Percentiles rank a stretch among this genome's conserved stretches.
Evolutionary conservation across 2,888 invertebrate genomes (phyloP).

Genomic region (Macrophya alboannulata): DNA sequence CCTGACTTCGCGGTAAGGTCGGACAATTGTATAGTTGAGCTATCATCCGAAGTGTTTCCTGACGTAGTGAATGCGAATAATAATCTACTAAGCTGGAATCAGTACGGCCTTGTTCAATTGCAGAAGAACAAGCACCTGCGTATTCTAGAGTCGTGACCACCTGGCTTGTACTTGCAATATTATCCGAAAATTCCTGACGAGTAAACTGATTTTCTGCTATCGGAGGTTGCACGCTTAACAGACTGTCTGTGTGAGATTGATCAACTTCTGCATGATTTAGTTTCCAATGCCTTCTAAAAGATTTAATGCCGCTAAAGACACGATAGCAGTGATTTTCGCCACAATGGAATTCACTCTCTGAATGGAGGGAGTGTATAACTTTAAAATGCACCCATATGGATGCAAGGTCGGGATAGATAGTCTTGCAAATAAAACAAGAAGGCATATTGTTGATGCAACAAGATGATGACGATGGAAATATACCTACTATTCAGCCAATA

Average conservation of each 20-base stretch:
- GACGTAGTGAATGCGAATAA: not conserved
- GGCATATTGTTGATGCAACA: not conserved
- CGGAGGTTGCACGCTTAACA: not conserved
- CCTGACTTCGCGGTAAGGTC: slow-evolving; percentile 24
- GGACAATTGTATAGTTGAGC: not conserved
- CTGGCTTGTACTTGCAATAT: not conserved
- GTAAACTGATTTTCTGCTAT: not conserved
- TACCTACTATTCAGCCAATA: not conserved
- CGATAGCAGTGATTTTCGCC: slow-evolving; percentile 1
- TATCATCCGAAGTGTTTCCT: slow-evolving; percentile 7
- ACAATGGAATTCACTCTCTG: not conserved
- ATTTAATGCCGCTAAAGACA: not conserved
- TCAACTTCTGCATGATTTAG: not conserved
- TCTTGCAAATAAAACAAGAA: slow-evolving; percentile 2
- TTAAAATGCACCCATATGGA: not conserved
- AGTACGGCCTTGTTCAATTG: not conserved
- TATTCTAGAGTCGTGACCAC: not conserved
- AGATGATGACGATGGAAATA: not conserved
- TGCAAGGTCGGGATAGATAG: not conserved
- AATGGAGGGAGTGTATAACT: not conserved
- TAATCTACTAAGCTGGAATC: not conserved
- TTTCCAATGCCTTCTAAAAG: slow-evolving; percentile 17
- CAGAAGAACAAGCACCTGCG: not conserved
- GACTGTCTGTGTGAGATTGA: not conserved
- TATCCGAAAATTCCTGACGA: not conserved